A percentile compares a stretch with the other conserved stretches of the same genome.
Conservation (phyloP, 2,797 vertebrate genomes). For the Phoxinus dragarum region DNA sequence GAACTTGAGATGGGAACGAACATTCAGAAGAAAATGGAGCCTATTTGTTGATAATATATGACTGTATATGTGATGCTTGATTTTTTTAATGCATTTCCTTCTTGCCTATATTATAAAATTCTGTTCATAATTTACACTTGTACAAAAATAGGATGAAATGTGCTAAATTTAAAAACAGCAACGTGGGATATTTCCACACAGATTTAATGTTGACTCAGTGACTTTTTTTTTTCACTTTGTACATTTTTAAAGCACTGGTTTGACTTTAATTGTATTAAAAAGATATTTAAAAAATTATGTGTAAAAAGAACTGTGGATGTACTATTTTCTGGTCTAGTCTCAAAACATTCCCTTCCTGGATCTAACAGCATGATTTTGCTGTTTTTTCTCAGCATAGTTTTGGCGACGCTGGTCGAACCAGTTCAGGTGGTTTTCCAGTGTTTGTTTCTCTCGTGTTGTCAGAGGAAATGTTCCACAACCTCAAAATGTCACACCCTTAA, state of each 20-base stretch:
- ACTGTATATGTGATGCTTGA: neutral
- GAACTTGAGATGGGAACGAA: neutral
- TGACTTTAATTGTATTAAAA: conserved; percentile 29
- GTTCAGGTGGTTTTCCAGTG: conserved; percentile 44
- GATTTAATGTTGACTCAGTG: neutral
- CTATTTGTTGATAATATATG: neutral
- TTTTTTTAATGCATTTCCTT: conserved; percentile 8
- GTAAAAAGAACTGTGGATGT: neutral
- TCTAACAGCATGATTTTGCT: neutral
- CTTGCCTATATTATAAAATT: conserved; percentile 20
- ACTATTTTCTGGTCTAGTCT: conserved; percentile 9
- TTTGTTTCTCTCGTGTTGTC: conserved; percentile 56
- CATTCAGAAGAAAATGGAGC: conserved; percentile 6
- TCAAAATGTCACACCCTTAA: conserved; percentile 66
- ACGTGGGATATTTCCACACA: conserved; percentile 13
- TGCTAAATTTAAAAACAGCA: neutral
- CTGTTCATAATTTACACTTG: conserved; percentile 10
- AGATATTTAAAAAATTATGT: conserved; percentile 55
- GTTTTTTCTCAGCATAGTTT: neutral
- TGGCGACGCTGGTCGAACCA: conserved; percentile 43
- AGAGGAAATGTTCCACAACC: conserved; percentile 65
- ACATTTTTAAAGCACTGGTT: conserved; percentile 50
- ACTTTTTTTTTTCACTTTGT: conserved; percentile 11
- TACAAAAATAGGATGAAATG: neutral
- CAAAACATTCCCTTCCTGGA: conserved; percentile 14